phyloP scores from a whole-genome alignment of 2,888 invertebrate genomes.

The Stenurella melanura region DNA sequence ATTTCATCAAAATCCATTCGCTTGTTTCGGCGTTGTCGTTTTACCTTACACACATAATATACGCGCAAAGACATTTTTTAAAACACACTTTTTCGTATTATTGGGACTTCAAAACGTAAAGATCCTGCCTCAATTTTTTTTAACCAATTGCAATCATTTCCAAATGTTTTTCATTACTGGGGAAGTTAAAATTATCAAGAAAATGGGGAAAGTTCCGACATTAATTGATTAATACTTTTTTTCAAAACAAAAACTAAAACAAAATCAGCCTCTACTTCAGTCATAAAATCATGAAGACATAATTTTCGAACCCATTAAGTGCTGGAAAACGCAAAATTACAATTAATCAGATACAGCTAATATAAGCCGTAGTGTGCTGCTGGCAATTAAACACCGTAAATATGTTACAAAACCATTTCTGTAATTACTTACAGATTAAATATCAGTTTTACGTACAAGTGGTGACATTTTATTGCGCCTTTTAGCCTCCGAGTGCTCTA shows the following conservation, averaged over 20 bases:
- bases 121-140: too few species aligned
- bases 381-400: constrained; percentile 55
- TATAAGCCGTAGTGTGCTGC: constrained; percentile 48
- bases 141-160: too few species aligned
- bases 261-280: too few species aligned
- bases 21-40: too few species aligned
- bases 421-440: constrained; percentile 58
- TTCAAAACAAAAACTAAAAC: neutral
- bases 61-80: too few species aligned
- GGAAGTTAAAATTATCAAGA: too few species aligned
- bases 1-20: too few species aligned
- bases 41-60: too few species aligned
- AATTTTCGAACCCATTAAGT: neutral
- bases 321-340: constrained; percentile 43
- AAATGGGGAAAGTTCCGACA: neutral
- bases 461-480: constrained; percentile 53
- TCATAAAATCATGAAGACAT: neutral
- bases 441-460: constrained; percentile 52
- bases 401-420: constrained; percentile 56
- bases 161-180: too few species aligned
- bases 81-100: too few species aligned
- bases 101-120: too few species aligned
- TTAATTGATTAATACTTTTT: neutral
- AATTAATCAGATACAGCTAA: constrained; percentile 50
- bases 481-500: constrained; percentile 47